Evolutionary conservation across 2,113 vertebrate genomes (phyloP), one percentile per base, ranked within the genome.

Genomic region (Hippocampus zosterae): DNA sequence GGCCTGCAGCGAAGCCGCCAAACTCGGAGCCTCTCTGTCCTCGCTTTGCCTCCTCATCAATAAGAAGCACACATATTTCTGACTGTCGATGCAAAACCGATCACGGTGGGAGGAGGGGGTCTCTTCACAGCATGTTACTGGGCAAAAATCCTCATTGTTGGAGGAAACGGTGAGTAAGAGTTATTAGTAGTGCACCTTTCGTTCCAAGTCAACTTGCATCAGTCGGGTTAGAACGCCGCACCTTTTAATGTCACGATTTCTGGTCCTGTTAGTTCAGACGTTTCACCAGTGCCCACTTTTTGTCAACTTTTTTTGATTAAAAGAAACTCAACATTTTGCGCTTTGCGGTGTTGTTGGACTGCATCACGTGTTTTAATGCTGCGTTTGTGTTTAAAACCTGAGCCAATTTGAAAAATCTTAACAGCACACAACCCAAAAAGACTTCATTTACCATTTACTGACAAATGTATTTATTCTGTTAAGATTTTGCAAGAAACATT

Each of bases 11-110:
- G 95, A 97, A 79, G 89, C 93, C 69, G 92, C 91, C 69, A 96
- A 95, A 77, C 91, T 94, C 10, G 94, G 94, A 0, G 94, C 92
- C 0, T 89, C 91, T 15, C 93, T 97, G 63, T 94, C 94, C 57
- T 95, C 94, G 1, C 92, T 95, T 78, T 95, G 94, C 81, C 92
- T 97, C 23, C 93, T 97, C 68, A 90, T 97, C 83, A 96, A 94
- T 85, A 94, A 91, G 81, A 93, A 93, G 74, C 91, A 87, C 70
- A 71, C 87, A 3, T 59, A 82, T 77, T 82, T 92, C 89, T 87
- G 75, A 91, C 18, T 25, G n/a, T 15, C 65, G 53, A 81, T 70
- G 41, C 16, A 29, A 29, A 62, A 0, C 16, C 23, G 2, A 5
- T 60, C 12, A 37, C 33, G 33, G 5, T 37, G 18, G n/a, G 13